Base-by-base conservation (phyloP, 92 coral and sea anemone species). In the Porites lobata region DNA sequence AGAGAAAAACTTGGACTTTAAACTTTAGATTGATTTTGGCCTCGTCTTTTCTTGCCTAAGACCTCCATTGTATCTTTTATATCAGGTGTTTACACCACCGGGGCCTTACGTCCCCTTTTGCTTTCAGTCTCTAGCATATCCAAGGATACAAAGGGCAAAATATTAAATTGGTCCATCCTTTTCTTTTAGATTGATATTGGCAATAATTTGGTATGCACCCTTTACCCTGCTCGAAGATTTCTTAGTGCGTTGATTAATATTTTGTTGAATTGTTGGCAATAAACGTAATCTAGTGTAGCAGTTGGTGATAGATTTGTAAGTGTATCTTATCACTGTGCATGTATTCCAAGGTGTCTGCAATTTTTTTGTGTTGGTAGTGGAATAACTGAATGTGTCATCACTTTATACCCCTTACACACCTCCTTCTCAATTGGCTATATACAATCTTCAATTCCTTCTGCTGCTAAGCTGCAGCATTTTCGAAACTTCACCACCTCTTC, bases 401-500 rank as follows among this genome's bases (percentile, higher is more conserved):
- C 18, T 67, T 9, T 38, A 51, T 88, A 86, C 91, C 85, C 56
- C 56, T 91, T 78, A 56, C 92, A 76, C 20, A 91, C 56, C 50
- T 91, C 82, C 56, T 64, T 88, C 64, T 91, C 92, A 17, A 88
- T 26, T 20, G 89, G 78, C 69, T 87, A 19, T 1, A 87, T 72
- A 1, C 84, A 65, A 15, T 65, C 75, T 6, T 69, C 59, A 5
- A 91, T 74, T 26, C 53, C 92, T 6, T 26, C 2, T 0, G 38
- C 26, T 10, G 76, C 59, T 29, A 29, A 29, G 32, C 32, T 29
- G 77, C 2, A 11, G 15, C 78, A 82, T 78, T 65, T 67, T 83
- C 0, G 91, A 78, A 2, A 91, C 86, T 72, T 91, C 89, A 1
- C 94, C 94, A n/a, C 89, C 86, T 1, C 91, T 76, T 2, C 94